Percentiles rank a stretch among this genome's conserved stretches.
phyloP scores from a whole-genome alignment of 1,140 invertebrate genomes.

The Stratiolaelaps scimitus region DNA sequence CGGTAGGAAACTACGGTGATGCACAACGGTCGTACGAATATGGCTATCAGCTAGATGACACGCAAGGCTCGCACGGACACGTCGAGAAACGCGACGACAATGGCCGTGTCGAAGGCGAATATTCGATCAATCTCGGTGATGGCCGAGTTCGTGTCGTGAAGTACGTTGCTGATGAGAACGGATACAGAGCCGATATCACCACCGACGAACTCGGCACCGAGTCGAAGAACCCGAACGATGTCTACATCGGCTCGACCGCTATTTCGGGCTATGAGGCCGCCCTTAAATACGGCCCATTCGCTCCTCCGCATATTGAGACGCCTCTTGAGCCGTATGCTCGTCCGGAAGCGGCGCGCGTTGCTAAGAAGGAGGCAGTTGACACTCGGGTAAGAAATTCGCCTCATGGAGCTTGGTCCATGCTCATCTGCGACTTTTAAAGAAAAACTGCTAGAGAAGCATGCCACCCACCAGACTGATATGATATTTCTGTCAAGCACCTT shows the following conservation, averaged over 20 bases:
- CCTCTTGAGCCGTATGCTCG: neutral
- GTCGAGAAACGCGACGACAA: slow-evolving; percentile 8
- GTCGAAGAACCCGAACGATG: slow-evolving; percentile 20
- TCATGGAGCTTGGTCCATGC: no score
- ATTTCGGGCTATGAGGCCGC: slow-evolving; percentile 19
- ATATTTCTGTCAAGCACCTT: no score
- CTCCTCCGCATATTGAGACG: slow-evolving; percentile 9
- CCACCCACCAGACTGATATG: no score
- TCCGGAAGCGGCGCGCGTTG: slow-evolving; percentile 1
- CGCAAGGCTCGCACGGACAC: slow-evolving; percentile 12
- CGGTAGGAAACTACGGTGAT: neutral
- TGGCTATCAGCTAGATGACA: slow-evolving; percentile 17
- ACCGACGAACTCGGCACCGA: slow-evolving; percentile 25
- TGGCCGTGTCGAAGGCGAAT: slow-evolving; percentile 31
- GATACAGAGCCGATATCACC: neutral
- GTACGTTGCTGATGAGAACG: slow-evolving; percentile 30
- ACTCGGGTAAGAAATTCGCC: slow-evolving; percentile 1
- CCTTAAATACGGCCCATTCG: slow-evolving; percentile 16
- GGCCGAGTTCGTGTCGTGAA: slow-evolving; percentile 31
- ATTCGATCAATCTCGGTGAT: slow-evolving; percentile 32
- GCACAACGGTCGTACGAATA: slow-evolving; percentile 10
- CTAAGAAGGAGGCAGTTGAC: neutral
- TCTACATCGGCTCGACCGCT: slow-evolving; percentile 21
- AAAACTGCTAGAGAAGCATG: no score
- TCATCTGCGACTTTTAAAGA: no score